Base-by-base conservation (phyloP, 2,113 vertebrate species). In the Xiphorhynchus elegans region DNA sequence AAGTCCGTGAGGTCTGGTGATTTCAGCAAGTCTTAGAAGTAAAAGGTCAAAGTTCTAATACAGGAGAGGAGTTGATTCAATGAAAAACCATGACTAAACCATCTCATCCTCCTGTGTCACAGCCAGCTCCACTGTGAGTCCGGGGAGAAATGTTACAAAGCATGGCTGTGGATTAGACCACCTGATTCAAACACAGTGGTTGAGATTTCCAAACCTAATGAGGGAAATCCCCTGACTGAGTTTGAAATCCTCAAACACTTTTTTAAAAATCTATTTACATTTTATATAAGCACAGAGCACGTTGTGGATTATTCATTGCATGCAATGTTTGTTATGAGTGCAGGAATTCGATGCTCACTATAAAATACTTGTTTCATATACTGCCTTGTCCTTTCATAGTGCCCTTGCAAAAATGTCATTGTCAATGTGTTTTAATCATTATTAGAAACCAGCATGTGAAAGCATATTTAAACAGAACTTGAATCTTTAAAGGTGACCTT, bases 211-310 rank as follows among this genome's bases (percentile, higher is more conserved):
- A 74, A 88, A 91, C 53, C 69, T 94, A 83, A 88, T 52, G 64
- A 86, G 87, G 94, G 84, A 96, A 97, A 96, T 94, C 31, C 90
- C 93, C 93, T 95, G 56, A 39, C 53, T 68, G 16, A 50, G 12
- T 73, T 91, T 87, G 67, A 47, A 96, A 95, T 82, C 15, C 60
- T 68, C 52, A 81, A 64, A 28, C 10, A 12, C 17, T 68, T 92
- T 92, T 42, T 3, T 5, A 85, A 79, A 85, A 18, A 33, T 52
- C 42, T 74, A 72, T 95, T 95, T 95, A 87, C 49, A 89, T 89
- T 93, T 81, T 80, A 24, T 62, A 84, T 78, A 84, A 70, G 20
- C 14, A 13, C 9, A 49, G 28, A 3, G 1, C 52, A 64, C 49
- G 84, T 77, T 84, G 58, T 26, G 15, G 35, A 75, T 86, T 0